Evolutionary conservation across 2,888 invertebrate species (phyloP).

Genomic region (Metalampra italica): DNA sequence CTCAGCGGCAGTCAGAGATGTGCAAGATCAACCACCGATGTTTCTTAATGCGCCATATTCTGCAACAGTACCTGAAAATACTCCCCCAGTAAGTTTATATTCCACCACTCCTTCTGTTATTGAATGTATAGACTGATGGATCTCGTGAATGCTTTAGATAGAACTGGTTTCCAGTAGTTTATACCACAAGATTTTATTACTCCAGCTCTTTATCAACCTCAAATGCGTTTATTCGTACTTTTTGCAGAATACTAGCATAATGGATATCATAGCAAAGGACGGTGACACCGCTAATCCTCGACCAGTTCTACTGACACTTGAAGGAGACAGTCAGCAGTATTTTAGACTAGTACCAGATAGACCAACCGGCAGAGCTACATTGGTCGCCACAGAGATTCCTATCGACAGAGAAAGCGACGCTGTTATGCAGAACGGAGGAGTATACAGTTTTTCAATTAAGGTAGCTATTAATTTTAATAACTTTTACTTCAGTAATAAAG

Average conservation of each 20-base stretch:
- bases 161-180: no score
- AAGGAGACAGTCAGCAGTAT: conserved; percentile 83
- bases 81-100: conserved; percentile 69
- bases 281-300: conserved; percentile 88
- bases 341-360: conserved; percentile 80
- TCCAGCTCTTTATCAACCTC: no score
- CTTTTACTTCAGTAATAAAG: neutral
- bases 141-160: no score
- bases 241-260: conserved; percentile 79
- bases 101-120: no score
- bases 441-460: conserved; percentile 84
- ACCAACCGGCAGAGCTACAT: conserved; percentile 75
- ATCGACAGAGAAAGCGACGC: conserved; percentile 86
- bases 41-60: conserved; percentile 90
- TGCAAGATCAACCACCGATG: conserved; percentile 90
- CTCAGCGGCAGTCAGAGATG: conserved; percentile 85
- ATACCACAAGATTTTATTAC: no score
- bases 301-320: conserved; percentile 81
- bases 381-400: conserved; percentile 81
- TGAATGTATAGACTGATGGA: no score
- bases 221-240: neutral
- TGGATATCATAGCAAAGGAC: conserved; percentile 87
- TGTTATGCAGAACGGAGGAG: conserved; percentile 87
- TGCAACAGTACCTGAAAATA: conserved; percentile 86
- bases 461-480: conserved; percentile 30